Percentiles rank a stretch among this genome's conserved stretches.
These are phyloP conservation scores for Thripadectes ignobilis DNA, from an alignment of 2,797 vertebrate species.

Conservation along the genomic window DNA sequence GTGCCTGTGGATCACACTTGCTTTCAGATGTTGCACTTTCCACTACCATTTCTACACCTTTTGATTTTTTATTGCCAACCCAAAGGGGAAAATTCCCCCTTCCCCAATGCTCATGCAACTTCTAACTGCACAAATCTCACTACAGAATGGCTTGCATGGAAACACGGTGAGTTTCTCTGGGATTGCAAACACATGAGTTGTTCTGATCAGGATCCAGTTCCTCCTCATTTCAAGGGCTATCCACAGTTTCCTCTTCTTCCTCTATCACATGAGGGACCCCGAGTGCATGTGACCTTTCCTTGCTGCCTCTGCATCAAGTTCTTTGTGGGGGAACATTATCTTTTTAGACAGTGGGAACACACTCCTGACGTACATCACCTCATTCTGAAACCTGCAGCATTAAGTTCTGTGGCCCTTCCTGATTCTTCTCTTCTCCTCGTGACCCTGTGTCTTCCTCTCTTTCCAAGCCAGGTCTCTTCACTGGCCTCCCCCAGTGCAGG, in stretches of 20 bases:
- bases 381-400: neutral
- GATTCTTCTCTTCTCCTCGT: accelerated
- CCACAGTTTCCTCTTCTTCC: neutral
- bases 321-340: neutral
- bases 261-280: accelerated
- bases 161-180: neutral
- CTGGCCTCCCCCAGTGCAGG: accelerated
- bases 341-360: neutral
- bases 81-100: neutral
- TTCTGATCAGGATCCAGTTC: neutral
- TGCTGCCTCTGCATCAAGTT: neutral
- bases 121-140: neutral
- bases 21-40: accelerated
- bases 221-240: neutral
- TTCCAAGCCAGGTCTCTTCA: neutral
- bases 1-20: accelerated
- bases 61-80: neutral
- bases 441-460: neutral
- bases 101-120: neutral
- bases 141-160: neutral
- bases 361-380: accelerated
- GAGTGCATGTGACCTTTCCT: accelerated
- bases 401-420: neutral
- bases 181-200: neutral
- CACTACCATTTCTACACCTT: neutral